Conservation (phyloP, 2,113 vertebrate genomes). For the Bostrychus sinensis region DNA sequence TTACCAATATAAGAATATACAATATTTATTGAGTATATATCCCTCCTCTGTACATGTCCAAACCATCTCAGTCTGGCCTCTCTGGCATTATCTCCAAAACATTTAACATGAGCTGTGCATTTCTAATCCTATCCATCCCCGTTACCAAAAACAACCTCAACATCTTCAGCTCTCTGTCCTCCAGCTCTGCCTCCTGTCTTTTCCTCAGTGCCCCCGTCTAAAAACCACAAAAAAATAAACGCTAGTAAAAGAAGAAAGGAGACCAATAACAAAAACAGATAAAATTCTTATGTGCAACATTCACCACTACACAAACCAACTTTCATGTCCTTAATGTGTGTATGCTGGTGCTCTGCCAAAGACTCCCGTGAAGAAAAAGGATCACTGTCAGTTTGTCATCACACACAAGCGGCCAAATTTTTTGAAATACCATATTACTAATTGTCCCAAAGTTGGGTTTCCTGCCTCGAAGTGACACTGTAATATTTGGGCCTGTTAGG, state of each 20-base stretch:
- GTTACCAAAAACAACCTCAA: too few species aligned
- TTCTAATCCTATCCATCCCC: too few species aligned
- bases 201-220: too few species aligned
- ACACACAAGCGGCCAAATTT: slow-evolving; percentile 72
- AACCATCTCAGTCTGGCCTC: too few species aligned
- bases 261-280: slow-evolving; percentile 33
- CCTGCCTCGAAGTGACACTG: slow-evolving; percentile 68
- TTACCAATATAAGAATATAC: too few species aligned
- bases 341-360: slow-evolving; percentile 39
- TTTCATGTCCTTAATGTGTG: slow-evolving; percentile 24
- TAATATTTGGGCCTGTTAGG: slow-evolving; percentile 71
- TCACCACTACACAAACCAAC: slow-evolving; percentile 38
- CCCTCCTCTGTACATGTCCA: too few species aligned
- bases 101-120: too few species aligned
- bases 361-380: slow-evolving; percentile 65
- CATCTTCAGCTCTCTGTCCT: too few species aligned
- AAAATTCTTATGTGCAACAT: slow-evolving; percentile 36
- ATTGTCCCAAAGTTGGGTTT: slow-evolving; percentile 71
- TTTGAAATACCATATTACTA: slow-evolving; percentile 78
- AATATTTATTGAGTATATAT: too few species aligned
- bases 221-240: too few species aligned
- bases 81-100: too few species aligned
- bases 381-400: slow-evolving; percentile 74
- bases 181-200: too few species aligned
- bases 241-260: background rate